Evolutionary conservation across 2,888 invertebrate species (phyloP).

Genomic region (Xestobium rufovillosum): DNA sequence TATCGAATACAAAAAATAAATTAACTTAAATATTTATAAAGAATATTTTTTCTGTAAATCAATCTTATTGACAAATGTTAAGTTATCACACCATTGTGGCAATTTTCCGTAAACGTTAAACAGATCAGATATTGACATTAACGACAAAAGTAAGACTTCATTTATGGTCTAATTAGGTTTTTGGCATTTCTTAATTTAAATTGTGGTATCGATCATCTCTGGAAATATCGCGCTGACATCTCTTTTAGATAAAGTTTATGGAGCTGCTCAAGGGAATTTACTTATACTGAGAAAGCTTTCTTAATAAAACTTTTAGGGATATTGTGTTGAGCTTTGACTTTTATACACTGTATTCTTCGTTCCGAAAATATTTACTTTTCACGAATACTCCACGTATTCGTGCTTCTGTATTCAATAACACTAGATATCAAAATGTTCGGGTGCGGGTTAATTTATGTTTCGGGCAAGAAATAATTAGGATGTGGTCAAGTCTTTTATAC

Average conservation of each 20-base stretch:
- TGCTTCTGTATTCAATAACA: no score
- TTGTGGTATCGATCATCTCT: slow-evolving; percentile 37
- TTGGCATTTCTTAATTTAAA: slow-evolving; percentile 28
- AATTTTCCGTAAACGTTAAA: neutral
- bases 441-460: no score
- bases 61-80: neutral
- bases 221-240: slow-evolving; percentile 40
- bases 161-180: slow-evolving; percentile 28
- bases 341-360: slow-evolving; percentile 35
- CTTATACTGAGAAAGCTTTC: slow-evolving; percentile 37
- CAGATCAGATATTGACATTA: neutral
- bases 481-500: no score
- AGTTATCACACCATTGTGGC: neutral
- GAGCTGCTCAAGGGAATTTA: slow-evolving; percentile 36
- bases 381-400: no score
- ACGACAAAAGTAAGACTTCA: no score
- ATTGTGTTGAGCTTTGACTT: slow-evolving; percentile 38
- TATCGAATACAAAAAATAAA: slow-evolving; percentile 36
- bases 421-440: no score
- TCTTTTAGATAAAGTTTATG: slow-evolving; percentile 40
- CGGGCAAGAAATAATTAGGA: no score
- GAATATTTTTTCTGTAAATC: neutral
- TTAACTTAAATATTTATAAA: slow-evolving; percentile 30
- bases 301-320: slow-evolving; percentile 37
- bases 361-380: slow-evolving; percentile 24